Percentiles rank a stretch among this genome's conserved stretches.
These are phyloP conservation scores for Ascaphus truei DNA, from an alignment of 2,113 vertebrate genomes.

Conservation along the genomic window DNA sequence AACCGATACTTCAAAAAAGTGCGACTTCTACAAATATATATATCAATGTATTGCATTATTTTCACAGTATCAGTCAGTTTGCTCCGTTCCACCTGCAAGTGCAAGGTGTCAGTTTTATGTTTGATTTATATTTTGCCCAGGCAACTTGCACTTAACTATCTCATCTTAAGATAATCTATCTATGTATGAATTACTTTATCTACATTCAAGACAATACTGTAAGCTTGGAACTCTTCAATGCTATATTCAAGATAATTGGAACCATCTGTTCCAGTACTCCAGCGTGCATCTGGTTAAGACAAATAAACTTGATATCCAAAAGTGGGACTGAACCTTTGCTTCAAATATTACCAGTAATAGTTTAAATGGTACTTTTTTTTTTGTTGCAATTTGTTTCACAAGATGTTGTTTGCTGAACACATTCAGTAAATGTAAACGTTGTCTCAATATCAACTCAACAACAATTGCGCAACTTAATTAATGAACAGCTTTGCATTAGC, in stretches of 20 bases:
- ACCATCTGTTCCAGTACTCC: constrained; percentile 1
- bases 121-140: not conserved
- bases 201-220: constrained; percentile 4
- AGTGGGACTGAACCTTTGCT: not conserved
- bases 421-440: not conserved
- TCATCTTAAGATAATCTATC: not conserved
- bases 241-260: constrained; percentile 13
- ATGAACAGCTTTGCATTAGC: no score
- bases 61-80: no score
- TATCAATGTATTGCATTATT: no score
- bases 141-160: not conserved
- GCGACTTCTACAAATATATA: no score
- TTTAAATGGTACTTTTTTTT: not conserved
- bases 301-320: constrained; percentile 7
- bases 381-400: not conserved
- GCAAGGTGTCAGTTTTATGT: not conserved
- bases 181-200: constrained; percentile 12
- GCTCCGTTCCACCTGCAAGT: no score
- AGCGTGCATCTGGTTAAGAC: constrained; percentile 6
- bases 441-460: not conserved
- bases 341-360: constrained; percentile 13
- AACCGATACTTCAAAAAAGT: no score
- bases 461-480: no score
- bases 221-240: constrained; percentile 1
- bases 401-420: not conserved